Evolutionary conservation across 2,888 invertebrate species (phyloP).

Genomic region (Phengaris alcon): DNA sequence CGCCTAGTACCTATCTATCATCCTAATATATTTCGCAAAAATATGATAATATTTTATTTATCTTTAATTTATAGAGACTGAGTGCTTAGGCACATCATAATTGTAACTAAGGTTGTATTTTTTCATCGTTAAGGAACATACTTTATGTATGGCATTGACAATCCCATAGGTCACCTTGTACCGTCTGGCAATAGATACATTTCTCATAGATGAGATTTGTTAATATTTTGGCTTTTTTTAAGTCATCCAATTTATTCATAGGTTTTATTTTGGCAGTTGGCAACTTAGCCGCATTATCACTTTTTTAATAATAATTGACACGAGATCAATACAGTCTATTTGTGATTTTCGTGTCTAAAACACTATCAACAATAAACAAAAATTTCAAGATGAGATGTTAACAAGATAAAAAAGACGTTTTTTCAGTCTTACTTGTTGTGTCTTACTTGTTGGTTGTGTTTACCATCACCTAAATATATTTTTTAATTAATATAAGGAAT

Average conservation of each 20-base stretch:
- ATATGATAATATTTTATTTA: neutral
- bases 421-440: slow-evolving; percentile 5
- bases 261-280: neutral
- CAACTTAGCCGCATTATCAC: too few species aligned
- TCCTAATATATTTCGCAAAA: neutral
- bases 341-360: neutral
- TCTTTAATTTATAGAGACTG: neutral
- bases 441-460: neutral
- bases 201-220: too few species aligned
- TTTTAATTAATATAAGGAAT: too few species aligned
- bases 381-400: neutral
- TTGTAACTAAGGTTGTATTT: neutral
- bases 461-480: too few species aligned
- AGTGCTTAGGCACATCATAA: slow-evolving; percentile 5
- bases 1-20: slow-evolving; percentile 3
- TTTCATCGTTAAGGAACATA: neutral
- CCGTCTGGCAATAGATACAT: too few species aligned
- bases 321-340: neutral
- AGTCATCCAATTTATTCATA: neutral
- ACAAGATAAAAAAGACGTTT: neutral
- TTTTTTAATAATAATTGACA: neutral
- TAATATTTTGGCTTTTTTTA: too few species aligned
- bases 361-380: neutral
- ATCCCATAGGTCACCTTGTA: too few species aligned
- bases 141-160: neutral